Evolutionary conservation across 1,140 invertebrate genomes (phyloP), one percentile per base, ranked within the genome.

Genomic region (Magallana ariakensis): DNA sequence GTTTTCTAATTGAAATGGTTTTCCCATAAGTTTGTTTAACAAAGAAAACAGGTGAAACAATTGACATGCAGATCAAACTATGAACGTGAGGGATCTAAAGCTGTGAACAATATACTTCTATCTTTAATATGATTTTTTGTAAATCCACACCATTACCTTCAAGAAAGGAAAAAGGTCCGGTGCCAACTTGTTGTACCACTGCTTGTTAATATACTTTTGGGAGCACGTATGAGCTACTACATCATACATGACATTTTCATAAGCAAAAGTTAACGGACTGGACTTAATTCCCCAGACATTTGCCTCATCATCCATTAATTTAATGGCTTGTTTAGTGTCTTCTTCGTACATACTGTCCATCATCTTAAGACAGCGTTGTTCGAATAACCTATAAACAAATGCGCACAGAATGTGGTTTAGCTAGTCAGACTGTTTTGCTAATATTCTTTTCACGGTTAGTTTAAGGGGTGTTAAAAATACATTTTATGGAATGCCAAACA

Each of bases 181-280:
- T 9, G 55, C 82, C n/a, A 83, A 58, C 19, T 58, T 57, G 56
- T 83, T 83, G 56, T 83, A 83, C 82, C 82, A 83, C 8, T 57
- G 26, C 58, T 83, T 57, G 22, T 83, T 83, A 4, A 83, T 55
- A 16, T 26, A 26, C 58, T 57, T 83, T 19, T 83, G 82, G n/a
- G 82, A 55, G 33, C 82, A 83, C 7, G n/a, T 83, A n/a, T 83
- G 82, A 7, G 57, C 83, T 16, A 84, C 62, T 19, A 84, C 57
- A n/a, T 84, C 83, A 57, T 57, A 10, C 81, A 82, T 82, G 8
- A 19, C 46, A 26, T 82, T 82, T 46, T 82, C 80, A 54, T 53
- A 83, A 26, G 82, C 82, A 26, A 55, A 83, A 22, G 56, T 57
- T 11, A 83, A 26, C 4, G 82, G 82, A 22, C 33, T 83, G 0